Percentiles rank a stretch among this genome's conserved stretches.
Evolutionary conservation across 2,888 invertebrate species (phyloP).

Genomic region (Archaeoteleia sp.): DNA sequence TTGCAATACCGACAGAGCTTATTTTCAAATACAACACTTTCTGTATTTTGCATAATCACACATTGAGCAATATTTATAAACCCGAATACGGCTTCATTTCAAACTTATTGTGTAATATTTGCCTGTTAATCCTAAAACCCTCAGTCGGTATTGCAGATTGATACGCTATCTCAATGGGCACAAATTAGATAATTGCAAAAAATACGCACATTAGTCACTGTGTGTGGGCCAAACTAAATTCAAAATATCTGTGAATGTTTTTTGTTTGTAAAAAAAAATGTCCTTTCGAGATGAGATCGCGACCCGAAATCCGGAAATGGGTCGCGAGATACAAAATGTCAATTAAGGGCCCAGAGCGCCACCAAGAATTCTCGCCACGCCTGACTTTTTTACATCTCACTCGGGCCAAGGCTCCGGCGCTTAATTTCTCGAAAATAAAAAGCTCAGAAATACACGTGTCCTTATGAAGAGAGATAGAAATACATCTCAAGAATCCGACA

Average conservation of each 20-base stretch:
- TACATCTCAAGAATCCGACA: background rate
- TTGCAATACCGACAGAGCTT: too few species aligned
- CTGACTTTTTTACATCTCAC: constrained; percentile 48
- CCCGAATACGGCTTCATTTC: too few species aligned
- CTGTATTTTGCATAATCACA: too few species aligned
- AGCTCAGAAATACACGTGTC: constrained; percentile 21
- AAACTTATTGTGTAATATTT: too few species aligned
- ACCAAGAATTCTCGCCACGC: constrained; percentile 53
- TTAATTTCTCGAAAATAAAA: constrained; percentile 51
- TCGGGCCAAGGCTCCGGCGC: constrained; percentile 17
- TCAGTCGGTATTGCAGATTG: too few species aligned
- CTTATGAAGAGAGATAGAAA: background rate
- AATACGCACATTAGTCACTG: too few species aligned
- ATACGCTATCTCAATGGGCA: too few species aligned
- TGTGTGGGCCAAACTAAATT: constrained; percentile 30
- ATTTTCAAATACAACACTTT: too few species aligned
- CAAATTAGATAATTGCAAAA: too few species aligned
- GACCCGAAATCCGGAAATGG: constrained; percentile 56
- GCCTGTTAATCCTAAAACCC: too few species aligned
- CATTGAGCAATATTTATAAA: too few species aligned
- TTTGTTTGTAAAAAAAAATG: constrained; percentile 27
- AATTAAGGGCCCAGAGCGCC: constrained; percentile 63
- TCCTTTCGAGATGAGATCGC: constrained; percentile 16
- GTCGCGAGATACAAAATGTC: constrained; percentile 61
- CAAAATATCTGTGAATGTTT: constrained; percentile 8